Percentiles rank a stretch among this genome's conserved stretches.
Evolutionary conservation across 64 coral and sea anemone species (phyloP).

Genomic region (Astreopora myriophthalma): DNA sequence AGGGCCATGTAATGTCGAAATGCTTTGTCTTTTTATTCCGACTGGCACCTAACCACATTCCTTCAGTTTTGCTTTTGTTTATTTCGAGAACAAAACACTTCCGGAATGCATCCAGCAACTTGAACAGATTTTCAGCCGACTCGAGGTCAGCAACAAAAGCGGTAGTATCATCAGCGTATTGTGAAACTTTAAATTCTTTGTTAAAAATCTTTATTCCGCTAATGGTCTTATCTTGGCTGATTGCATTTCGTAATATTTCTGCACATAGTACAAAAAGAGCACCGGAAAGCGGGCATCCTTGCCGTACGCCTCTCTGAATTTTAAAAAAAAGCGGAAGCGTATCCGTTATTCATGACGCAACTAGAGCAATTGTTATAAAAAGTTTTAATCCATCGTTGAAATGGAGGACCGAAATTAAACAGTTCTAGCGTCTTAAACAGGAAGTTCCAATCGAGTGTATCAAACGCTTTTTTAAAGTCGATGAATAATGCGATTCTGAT

Average conservation of each 20-base stretch:
- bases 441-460: background rate
- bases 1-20: background rate
- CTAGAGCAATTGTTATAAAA: conserved; percentile 10
- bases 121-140: background rate
- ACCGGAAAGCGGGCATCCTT: background rate
- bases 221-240: background rate
- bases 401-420: conserved; percentile 7
- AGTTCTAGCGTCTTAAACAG: background rate
- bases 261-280: background rate
- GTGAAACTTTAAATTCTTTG: conserved; percentile 9
- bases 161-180: conserved; percentile 48
- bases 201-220: background rate
- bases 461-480: conserved; percentile 35
- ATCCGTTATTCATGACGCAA: conserved; percentile 19
- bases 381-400: background rate
- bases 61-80: background rate
- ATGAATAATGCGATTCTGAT: background rate
- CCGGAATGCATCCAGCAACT: background rate
- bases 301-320: conserved; percentile 8
- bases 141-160: background rate
- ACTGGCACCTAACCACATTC: background rate
- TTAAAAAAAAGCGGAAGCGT: background rate
- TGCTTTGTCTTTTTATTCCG: background rate
- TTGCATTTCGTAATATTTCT: background rate
- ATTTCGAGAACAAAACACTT: background rate